Conservation (phyloP, 2,888 invertebrate species). For the Drosophila hamatofila region DNA sequence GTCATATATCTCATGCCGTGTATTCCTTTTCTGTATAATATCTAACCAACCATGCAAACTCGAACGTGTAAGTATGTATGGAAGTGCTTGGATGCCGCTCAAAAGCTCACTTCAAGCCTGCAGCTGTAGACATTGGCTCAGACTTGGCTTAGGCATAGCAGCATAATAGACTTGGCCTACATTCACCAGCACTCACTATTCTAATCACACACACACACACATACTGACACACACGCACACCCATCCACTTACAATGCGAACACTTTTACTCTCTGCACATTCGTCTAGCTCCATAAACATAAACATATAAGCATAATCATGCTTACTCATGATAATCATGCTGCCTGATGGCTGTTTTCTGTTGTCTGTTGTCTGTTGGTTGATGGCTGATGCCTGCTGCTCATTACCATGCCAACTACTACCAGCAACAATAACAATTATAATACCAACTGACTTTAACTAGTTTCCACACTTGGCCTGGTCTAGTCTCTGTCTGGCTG, state of each 20-base stretch:
- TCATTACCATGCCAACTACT: constrained; percentile 75
- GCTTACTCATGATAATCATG: constrained; percentile 78
- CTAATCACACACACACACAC: constrained; percentile 46
- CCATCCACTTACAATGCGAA: constrained; percentile 62
- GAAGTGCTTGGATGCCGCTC: constrained; percentile 31
- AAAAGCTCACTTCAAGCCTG: constrained; percentile 29
- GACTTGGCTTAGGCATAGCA: constrained; percentile 46
- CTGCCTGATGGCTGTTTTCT: constrained; percentile 22
- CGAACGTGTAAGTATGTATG: constrained; percentile 6
- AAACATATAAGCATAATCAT: constrained; percentile 74
- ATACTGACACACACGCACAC: constrained; percentile 27
- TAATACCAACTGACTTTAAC: constrained; percentile 72
- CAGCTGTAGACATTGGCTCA: constrained; percentile 40
- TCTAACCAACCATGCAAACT: constrained; percentile 10
- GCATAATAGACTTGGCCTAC: constrained; percentile 77
- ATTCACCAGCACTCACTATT: constrained; percentile 58
- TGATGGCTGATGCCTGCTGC: constrained; percentile 50
- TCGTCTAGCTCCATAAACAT: constrained; percentile 52
- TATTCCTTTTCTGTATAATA: constrained; percentile 10
- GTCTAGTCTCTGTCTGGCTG: constrained; percentile 65
- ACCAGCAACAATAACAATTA: constrained; percentile 69
- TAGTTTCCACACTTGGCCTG: constrained; percentile 82
- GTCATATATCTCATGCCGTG: background rate
- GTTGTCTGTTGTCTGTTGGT: constrained; percentile 8
- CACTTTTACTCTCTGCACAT: constrained; percentile 73